Evolutionary conservation across 2,113 vertebrate species (phyloP).

Genomic region (Panthera leo): DNA sequence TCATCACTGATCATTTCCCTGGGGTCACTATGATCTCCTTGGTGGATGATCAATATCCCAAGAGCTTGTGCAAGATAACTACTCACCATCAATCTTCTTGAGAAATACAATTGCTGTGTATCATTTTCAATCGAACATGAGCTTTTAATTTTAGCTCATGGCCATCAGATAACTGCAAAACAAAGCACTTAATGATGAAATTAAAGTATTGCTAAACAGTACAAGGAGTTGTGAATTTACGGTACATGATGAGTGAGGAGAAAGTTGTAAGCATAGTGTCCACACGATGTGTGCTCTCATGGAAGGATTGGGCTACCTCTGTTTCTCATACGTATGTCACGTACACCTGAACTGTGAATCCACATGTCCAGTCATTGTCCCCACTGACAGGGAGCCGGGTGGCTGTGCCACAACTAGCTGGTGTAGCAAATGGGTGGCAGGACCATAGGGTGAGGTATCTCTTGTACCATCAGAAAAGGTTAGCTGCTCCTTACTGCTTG

Average conservation of each 20-base stretch:
- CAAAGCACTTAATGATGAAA: neutral
- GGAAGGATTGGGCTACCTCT: neutral
- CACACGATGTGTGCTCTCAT: fast-evolving
- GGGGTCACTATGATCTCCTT: neutral
- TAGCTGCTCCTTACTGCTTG: neutral
- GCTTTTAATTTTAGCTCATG: neutral
- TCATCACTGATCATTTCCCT: neutral
- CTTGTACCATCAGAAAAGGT: neutral
- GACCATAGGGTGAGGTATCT: fast-evolving
- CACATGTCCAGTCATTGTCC: neutral
- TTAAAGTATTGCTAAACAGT: neutral
- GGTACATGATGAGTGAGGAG: neutral
- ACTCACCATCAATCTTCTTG: neutral
- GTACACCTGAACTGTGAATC: neutral
- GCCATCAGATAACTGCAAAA: neutral
- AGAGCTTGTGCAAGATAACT: neutral
- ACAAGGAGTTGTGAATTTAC: neutral
- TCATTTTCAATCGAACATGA: neutral
- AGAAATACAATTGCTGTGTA: neutral
- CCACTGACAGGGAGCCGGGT: neutral
- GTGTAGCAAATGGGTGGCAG: neutral
- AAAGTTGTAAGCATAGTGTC: neutral
- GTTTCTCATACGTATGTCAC: neutral
- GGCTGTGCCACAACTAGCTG: neutral
- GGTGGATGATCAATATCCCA: neutral